Conservation (phyloP, 1,140 invertebrate species). For the Ephestia elutella region DNA sequence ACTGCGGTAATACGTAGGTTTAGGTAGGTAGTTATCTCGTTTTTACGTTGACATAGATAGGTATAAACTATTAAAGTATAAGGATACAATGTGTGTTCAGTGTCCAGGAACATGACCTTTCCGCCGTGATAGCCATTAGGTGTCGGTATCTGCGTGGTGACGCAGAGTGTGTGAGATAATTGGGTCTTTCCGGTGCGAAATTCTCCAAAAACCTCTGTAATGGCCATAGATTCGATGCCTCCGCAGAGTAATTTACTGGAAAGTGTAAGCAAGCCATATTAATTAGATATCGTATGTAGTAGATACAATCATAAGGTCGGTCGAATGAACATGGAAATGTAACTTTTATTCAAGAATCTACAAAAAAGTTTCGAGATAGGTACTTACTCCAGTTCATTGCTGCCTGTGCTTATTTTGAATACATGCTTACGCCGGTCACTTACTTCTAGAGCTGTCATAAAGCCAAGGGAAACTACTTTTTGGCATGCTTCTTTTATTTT, state of each 20-base stretch:
- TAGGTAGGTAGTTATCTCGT: no score
- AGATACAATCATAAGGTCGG: no score
- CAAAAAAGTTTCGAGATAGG: constrained; percentile 4
- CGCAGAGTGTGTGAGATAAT: constrained; percentile 85
- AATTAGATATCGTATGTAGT: no score
- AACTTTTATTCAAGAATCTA: no score
- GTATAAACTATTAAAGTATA: constrained; percentile 24
- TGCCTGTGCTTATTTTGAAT: constrained; percentile 84
- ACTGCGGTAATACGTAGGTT: no score
- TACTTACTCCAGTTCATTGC: constrained; percentile 82
- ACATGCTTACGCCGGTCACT: constrained; percentile 81
- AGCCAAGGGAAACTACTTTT: constrained; percentile 76
- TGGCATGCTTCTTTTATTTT: constrained; percentile 87
- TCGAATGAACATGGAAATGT: no score
- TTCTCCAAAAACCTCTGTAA: constrained; percentile 94
- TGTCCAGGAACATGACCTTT: constrained; percentile 87
- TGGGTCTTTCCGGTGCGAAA: constrained; percentile 89
- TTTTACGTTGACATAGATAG: no score
- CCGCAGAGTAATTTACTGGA: constrained; percentile 84
- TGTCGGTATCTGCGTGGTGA: constrained; percentile 84
- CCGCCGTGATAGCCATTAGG: constrained; percentile 82
- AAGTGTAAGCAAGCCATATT: constrained; percentile 12
- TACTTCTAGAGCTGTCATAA: constrained; percentile 85
- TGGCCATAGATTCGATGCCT: constrained; percentile 91
- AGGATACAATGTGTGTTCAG: constrained; percentile 90